phyloP scores from a whole-genome alignment of 2,797 vertebrate genomes.

The Gymnocypris eckloni region DNA sequence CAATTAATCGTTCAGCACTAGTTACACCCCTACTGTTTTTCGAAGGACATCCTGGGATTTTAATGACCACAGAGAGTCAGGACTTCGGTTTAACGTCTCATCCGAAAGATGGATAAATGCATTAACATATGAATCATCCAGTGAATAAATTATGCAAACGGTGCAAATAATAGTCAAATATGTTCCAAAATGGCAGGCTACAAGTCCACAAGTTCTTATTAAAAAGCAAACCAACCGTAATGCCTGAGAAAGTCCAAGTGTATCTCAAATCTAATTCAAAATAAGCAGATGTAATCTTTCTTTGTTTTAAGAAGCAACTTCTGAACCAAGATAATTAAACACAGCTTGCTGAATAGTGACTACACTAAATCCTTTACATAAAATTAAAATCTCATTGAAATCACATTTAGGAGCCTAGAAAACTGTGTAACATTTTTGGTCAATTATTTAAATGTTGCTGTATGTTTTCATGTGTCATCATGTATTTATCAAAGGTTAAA shows the following conservation, averaged over 20 bases:
- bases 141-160: slow-evolving; percentile 13
- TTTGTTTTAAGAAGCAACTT: neutral
- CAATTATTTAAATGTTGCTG: neutral
- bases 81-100: slow-evolving; percentile 15
- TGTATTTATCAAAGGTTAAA: neutral
- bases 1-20: no score
- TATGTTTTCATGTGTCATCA: neutral
- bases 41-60: no score
- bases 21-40: no score
- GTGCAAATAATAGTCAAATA: neutral
- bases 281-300: neutral
- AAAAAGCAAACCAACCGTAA: neutral
- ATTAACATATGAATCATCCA: slow-evolving; percentile 14
- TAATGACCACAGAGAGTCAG: no score
- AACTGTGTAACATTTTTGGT: neutral
- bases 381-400: neutral
- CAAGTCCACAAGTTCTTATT: neutral
- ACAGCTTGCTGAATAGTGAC: neutral
- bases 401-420: neutral
- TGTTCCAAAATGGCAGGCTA: neutral
- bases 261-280: neutral
- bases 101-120: slow-evolving; percentile 34
- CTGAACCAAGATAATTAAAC: neutral
- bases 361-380: neutral
- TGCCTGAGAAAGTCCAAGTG: neutral